These are phyloP conservation scores for Drosophila pectinifera DNA, from an alignment of 1,140 invertebrate genomes.

Conservation along the genomic window DNA sequence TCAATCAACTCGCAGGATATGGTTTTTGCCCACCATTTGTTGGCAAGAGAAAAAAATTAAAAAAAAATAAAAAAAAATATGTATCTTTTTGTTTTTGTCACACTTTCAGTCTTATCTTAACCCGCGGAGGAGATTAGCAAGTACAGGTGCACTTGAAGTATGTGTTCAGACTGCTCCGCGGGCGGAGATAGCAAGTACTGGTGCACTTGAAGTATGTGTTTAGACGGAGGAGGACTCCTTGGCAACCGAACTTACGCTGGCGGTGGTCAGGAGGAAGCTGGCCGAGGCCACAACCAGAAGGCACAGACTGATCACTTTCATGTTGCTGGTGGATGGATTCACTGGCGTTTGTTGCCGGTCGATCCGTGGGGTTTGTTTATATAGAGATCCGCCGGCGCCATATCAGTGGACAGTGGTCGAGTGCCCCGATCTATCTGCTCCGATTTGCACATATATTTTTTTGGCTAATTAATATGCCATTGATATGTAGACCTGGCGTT, in stretches of 20 bases:
- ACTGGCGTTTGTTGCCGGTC: constrained; percentile 26
- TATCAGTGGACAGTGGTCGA: constrained; percentile 22
- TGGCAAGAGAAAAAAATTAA: neutral
- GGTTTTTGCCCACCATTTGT: too few relatives aligned
- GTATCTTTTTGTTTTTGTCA: constrained; percentile 6
- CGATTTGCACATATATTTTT: constrained; percentile 39
- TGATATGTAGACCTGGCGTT: constrained; percentile 17
- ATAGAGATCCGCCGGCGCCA: constrained; percentile 10
- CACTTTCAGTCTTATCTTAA: constrained; percentile 1
- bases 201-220: too few relatives aligned
- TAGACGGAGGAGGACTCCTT: neutral
- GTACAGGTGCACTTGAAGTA: neutral
- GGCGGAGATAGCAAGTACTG: too few relatives aligned
- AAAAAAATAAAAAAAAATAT: too few relatives aligned
- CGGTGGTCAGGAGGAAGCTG: constrained; percentile 52
- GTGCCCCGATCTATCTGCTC: constrained; percentile 19
- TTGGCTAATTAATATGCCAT: constrained; percentile 24
- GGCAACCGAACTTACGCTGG: constrained; percentile 43
- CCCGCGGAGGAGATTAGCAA: neutral
- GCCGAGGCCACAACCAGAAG: constrained; percentile 50
- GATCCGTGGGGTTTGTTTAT: constrained; percentile 40
- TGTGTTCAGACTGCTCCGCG: neutral
- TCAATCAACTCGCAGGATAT: too few relatives aligned
- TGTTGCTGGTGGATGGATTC: constrained; percentile 31
- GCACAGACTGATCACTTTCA: constrained; percentile 57